A percentile compares a stretch with the other conserved stretches of the same genome.
These are phyloP conservation scores for Poeciliopsis paucimaculata DNA, from an alignment of 2,797 vertebrate genomes.

Conservation along the genomic window DNA sequence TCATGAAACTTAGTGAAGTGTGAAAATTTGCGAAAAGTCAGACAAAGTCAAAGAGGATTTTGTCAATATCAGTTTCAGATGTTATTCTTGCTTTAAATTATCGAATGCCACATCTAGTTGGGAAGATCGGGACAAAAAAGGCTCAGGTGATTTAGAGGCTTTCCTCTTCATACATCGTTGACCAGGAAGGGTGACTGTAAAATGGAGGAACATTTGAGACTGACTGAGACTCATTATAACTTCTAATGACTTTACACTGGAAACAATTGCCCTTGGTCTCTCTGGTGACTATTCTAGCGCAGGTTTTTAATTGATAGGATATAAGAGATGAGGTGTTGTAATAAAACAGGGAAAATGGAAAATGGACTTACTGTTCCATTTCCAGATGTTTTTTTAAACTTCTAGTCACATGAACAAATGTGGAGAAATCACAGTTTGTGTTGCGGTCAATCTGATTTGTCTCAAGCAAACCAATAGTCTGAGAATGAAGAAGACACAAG, in stretches of 20 bases:
- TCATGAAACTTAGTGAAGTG: slow-evolving; percentile 59
- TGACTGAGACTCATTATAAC: slow-evolving; percentile 63
- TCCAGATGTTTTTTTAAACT: slow-evolving; percentile 21
- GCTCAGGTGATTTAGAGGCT: slow-evolving; percentile 5
- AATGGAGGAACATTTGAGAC: slow-evolving; percentile 40
- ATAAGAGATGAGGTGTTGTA: slow-evolving; percentile 75
- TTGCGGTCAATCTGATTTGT: not conserved
- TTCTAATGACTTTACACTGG: slow-evolving; percentile 67
- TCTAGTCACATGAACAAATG: slow-evolving; percentile 26
- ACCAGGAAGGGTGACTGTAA: slow-evolving; percentile 42
- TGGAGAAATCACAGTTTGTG: too few relatives aligned
- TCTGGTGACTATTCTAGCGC: slow-evolving; percentile 52
- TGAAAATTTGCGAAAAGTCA: slow-evolving; percentile 63
- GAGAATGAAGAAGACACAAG: slow-evolving; percentile 13
- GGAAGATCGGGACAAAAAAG: slow-evolving; percentile 14
- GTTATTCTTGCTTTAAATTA: slow-evolving; percentile 30
- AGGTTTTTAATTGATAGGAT: slow-evolving; percentile 70
- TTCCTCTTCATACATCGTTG: slow-evolving; percentile 20
- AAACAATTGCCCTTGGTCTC: slow-evolving; percentile 68
- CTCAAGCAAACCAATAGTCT: slow-evolving; percentile 2
- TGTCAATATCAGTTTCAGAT: slow-evolving; percentile 52
- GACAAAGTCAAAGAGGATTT: slow-evolving; percentile 48
- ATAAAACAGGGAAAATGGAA: slow-evolving; percentile 65
- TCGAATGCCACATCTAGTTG: slow-evolving; percentile 31
- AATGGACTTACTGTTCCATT: slow-evolving; percentile 33